Conservation (phyloP, 2,113 vertebrate species). For the Oncorhynchus gorbuscha region DNA sequence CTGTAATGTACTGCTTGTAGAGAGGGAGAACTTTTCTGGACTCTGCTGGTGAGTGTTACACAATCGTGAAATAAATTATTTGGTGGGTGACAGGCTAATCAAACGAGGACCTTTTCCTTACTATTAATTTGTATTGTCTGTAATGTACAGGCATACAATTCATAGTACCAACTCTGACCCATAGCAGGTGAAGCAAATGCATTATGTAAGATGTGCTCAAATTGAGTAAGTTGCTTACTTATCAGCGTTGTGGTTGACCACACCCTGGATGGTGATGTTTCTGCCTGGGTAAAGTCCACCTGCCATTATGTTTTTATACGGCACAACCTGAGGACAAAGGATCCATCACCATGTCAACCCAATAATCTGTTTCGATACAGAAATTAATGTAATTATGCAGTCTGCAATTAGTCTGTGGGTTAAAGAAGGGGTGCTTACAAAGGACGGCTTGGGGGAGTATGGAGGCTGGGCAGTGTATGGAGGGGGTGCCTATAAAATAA, state of each 20-base stretch:
- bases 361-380: neutral
- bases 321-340: slow-evolving; percentile 44
- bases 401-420: neutral
- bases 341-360: neutral
- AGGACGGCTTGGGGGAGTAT: slow-evolving; percentile 17
- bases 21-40: too few species aligned
- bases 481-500: slow-evolving; percentile 14
- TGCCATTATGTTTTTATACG: slow-evolving; percentile 50
- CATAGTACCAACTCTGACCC: neutral
- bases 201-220: neutral
- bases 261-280: slow-evolving; percentile 49
- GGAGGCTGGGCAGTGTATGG: slow-evolving; percentile 18
- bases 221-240: slow-evolving; percentile 39
- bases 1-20: neutral
- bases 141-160: too few species aligned
- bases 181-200: neutral
- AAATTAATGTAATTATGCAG: neutral
- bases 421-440: slow-evolving; percentile 32
- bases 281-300: slow-evolving; percentile 60
- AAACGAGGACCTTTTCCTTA: too few species aligned
- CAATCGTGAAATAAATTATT: too few species aligned
- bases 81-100: too few species aligned
- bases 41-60: too few species aligned
- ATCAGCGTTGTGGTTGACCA: slow-evolving; percentile 35
- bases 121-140: too few species aligned